A percentile compares a stretch with the other conserved stretches of the same genome.
These are phyloP conservation scores for Pipistrellus pipistrellus DNA, from an alignment of 2,797 vertebrate species.

Conservation along the genomic window DNA sequence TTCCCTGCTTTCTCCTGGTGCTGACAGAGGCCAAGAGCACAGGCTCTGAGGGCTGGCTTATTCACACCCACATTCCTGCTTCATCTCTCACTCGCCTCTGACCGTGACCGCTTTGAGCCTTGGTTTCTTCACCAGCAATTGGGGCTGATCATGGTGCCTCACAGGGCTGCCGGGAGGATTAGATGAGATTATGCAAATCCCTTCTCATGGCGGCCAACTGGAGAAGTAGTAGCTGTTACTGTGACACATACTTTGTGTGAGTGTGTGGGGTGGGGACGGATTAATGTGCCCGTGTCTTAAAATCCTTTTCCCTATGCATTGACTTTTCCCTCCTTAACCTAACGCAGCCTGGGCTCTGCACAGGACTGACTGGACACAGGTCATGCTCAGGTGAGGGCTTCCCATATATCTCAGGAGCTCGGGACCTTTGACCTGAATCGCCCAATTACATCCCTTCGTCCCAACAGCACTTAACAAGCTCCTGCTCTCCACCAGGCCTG, in stretches of 20 bases:
- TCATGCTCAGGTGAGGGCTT: not conserved
- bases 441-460: not conserved
- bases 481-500: not conserved
- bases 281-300: not conserved
- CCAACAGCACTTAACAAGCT: not conserved
- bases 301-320: not conserved
- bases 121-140: not conserved
- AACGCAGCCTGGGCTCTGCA: not conserved
- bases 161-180: rapidly evolving
- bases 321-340: not conserved
- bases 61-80: not conserved
- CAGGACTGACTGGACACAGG: not conserved
- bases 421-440: not conserved
- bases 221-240: not conserved
- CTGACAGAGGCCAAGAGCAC: not conserved
- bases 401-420: not conserved
- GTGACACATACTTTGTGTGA: not conserved
- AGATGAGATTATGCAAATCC: not conserved
- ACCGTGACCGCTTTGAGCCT: not conserved
- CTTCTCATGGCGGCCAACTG: not conserved
- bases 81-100: not conserved
- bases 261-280: not conserved
- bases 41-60: not conserved
- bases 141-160: not conserved
- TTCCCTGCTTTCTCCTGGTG: not conserved